Evolutionary conservation across 2,113 vertebrate genomes (phyloP).

Genomic region (Saccopteryx leptura): DNA sequence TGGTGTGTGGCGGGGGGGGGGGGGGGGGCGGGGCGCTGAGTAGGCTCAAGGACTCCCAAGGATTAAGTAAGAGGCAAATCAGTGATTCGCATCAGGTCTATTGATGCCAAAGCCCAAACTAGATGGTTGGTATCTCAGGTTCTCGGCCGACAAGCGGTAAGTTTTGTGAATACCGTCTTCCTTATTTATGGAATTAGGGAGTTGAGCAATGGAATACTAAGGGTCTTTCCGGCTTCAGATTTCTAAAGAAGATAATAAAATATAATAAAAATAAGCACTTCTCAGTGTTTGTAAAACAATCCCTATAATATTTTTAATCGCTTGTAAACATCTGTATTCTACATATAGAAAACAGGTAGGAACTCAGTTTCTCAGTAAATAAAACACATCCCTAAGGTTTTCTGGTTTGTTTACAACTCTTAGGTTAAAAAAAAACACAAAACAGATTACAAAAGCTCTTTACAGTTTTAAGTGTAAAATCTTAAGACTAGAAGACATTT

Average conservation of each 20-base stretch:
- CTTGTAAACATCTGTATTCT: not conserved
- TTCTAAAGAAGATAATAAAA: not conserved
- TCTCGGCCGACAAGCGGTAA: not conserved
- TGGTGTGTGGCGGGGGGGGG: not conserved
- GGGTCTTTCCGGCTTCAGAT: not conserved
- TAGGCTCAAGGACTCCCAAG: not conserved
- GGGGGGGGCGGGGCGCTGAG: not conserved
- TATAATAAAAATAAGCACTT: not conserved
- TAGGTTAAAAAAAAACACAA: slow-evolving; percentile 9
- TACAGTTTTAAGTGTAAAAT: not conserved
- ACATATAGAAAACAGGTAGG: not conserved
- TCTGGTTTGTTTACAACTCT: not conserved
- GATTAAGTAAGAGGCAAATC: not conserved
- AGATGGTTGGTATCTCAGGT: not conserved
- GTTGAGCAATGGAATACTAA: not conserved
- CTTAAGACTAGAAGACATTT: not conserved
- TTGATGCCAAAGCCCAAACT: not conserved
- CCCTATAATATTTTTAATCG: not conserved
- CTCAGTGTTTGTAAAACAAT: not conserved
- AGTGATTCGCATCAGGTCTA: not conserved
- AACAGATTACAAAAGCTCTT: not conserved
- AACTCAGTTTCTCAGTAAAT: slow-evolving; percentile 29
- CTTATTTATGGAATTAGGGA: not conserved
- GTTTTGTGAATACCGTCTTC: not conserved
- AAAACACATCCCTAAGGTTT: not conserved